These are phyloP conservation scores for Drosophila dunni DNA, from an alignment of 1,140 invertebrate genomes.

Conservation along the genomic window DNA sequence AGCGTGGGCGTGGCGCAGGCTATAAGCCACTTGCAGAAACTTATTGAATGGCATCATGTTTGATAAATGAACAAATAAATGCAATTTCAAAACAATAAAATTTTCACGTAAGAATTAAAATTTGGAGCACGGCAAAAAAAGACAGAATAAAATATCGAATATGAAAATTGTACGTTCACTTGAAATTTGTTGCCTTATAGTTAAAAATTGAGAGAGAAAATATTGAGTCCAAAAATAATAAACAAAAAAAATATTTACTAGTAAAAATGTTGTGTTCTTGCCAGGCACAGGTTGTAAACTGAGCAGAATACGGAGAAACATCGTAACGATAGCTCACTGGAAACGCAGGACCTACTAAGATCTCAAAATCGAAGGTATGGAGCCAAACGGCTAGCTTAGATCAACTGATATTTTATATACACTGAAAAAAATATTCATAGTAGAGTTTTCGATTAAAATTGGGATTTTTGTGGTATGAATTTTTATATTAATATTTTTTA, in stretches of 20 bases:
- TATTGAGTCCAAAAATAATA: not conserved
- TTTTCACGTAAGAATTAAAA: slow-evolving; percentile 6
- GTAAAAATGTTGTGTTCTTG: slow-evolving; percentile 2
- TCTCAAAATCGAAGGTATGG: not conserved
- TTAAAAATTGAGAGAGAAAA: not conserved
- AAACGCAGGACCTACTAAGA: slow-evolving; percentile 1
- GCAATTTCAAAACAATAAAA: not conserved
- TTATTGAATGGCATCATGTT: slow-evolving; percentile 2
- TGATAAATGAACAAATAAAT: not conserved
- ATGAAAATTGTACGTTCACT: too few species aligned
- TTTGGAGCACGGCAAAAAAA: not conserved
- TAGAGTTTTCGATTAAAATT: too few species aligned
- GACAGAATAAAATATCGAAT: not conserved
- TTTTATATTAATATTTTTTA: too few species aligned
- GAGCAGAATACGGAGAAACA: not conserved
- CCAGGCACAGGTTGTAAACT: not conserved
- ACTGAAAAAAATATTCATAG: not conserved
- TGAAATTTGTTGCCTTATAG: slow-evolving; percentile 1
- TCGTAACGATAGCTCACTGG: not conserved
- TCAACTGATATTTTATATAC: too few species aligned
- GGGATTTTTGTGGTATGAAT: too few species aligned
- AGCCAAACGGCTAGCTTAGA: too few species aligned
- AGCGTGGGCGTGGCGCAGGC: not conserved
- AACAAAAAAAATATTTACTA: not conserved
- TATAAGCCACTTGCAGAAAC: not conserved